phyloP scores from a whole-genome alignment of 2,888 invertebrate genomes.

The Tillus elongatus region DNA sequence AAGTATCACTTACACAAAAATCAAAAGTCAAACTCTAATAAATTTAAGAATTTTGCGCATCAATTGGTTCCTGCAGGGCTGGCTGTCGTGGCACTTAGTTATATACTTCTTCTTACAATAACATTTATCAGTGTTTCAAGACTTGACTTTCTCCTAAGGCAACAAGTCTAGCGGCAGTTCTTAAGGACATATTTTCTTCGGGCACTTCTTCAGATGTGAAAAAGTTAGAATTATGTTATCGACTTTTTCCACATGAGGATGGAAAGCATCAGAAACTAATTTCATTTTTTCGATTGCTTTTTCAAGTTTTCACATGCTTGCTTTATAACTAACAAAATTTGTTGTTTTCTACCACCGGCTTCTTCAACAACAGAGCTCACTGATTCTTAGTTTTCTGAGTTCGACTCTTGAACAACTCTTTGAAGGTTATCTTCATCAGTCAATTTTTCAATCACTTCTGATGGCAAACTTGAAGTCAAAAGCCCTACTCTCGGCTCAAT shows the following conservation, averaged over 20 bases:
- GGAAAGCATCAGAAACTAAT: slow-evolving; percentile 15
- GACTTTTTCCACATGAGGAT: slow-evolving; percentile 17
- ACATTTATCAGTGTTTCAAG: too few relatives aligned
- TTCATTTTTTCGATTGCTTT: too few relatives aligned
- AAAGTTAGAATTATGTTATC: slow-evolving; percentile 20
- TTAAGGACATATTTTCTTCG: slow-evolving; percentile 2
- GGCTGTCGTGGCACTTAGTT: slow-evolving; percentile 12
- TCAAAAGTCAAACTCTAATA: too few relatives aligned
- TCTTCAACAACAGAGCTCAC: too few relatives aligned
- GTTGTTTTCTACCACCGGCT: too few relatives aligned
- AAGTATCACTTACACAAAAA: too few relatives aligned
- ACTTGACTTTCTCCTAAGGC: slow-evolving; percentile 2
- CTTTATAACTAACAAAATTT: too few relatives aligned
- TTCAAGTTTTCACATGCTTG: too few relatives aligned
- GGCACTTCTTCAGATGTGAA: not conserved
- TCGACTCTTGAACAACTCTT: not conserved
- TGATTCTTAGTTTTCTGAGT: not conserved
- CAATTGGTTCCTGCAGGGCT: slow-evolving; percentile 7
- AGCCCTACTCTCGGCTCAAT: slow-evolving; percentile 17
- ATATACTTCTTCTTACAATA: slow-evolving; percentile 9
- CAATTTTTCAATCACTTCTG: slow-evolving; percentile 15
- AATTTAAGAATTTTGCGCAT: too few relatives aligned
- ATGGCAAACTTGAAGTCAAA: slow-evolving; percentile 16
- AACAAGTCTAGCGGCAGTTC: slow-evolving; percentile 1
- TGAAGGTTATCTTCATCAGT: slow-evolving; percentile 15